Conservation (phyloP, 2,797 vertebrate species). For the Antennarius maculatus region DNA sequence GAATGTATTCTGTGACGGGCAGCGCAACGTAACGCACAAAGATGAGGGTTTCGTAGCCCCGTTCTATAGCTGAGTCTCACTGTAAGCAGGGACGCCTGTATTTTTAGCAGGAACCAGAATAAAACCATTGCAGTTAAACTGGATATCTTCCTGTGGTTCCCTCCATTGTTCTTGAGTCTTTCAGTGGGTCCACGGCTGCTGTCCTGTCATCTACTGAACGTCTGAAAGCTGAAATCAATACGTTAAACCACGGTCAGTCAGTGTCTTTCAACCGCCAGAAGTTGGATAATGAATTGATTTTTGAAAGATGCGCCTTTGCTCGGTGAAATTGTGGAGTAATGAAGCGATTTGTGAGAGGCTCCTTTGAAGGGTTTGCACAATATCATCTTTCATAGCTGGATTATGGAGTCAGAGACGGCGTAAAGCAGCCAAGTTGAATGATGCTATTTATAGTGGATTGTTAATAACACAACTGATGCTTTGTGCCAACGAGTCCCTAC, state of each 20-base stretch:
- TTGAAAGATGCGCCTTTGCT: slow-evolving; percentile 73
- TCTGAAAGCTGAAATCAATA: slow-evolving; percentile 73
- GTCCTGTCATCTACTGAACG: slow-evolving; percentile 57
- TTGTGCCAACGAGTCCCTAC: slow-evolving; percentile 71
- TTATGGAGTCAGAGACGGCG: slow-evolving; percentile 67
- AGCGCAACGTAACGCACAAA: slow-evolving; percentile 19
- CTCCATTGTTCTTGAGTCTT: slow-evolving; percentile 47
- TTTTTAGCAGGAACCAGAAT: slow-evolving; percentile 38
- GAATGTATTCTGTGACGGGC: slow-evolving; percentile 51
- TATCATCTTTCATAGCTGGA: slow-evolving; percentile 73
- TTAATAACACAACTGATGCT: slow-evolving; percentile 68
- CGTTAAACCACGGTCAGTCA: slow-evolving; percentile 73
- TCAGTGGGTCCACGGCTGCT: slow-evolving; percentile 28
- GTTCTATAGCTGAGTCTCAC: slow-evolving; percentile 58
- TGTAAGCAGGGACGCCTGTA: slow-evolving; percentile 19
- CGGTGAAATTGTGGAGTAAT: slow-evolving; percentile 72
- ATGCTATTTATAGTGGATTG: slow-evolving; percentile 60
- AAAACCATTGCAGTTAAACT: slow-evolving; percentile 41
- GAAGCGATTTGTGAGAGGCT: slow-evolving; percentile 79
- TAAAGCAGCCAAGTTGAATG: slow-evolving; percentile 67
- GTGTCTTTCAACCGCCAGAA: slow-evolving; percentile 72
- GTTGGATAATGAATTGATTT: slow-evolving; percentile 77
- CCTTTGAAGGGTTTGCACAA: slow-evolving; percentile 58
- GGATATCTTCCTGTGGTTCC: slow-evolving; percentile 38
- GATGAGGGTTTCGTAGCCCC: slow-evolving; percentile 55